phyloP scores from a whole-genome alignment of 1,140 invertebrate genomes.

The Gryon sp. region DNA sequence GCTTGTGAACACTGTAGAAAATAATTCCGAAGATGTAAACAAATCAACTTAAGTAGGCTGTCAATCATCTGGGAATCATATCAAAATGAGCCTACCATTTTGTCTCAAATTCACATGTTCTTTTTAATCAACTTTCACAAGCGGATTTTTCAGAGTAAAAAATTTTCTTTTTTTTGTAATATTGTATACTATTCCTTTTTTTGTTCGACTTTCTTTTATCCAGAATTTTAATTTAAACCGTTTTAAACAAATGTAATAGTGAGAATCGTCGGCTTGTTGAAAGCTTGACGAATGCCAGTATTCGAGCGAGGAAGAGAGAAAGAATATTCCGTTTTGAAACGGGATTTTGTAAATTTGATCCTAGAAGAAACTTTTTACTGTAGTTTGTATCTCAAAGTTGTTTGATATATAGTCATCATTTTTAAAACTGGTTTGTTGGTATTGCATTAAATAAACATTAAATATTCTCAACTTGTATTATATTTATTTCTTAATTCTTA shows the following conservation, averaged over 20 bases:
- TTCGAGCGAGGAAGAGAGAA: conserved; percentile 35
- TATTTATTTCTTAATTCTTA: conserved; percentile 35
- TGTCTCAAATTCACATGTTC: conserved; percentile 15
- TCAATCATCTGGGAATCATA: conserved; percentile 68
- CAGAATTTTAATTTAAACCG: conserved; percentile 19
- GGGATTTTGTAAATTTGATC: conserved; percentile 58
- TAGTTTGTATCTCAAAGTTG: conserved; percentile 61
- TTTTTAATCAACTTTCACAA: conserved; percentile 31
- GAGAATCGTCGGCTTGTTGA: conserved; percentile 26
- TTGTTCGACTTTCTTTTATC: conserved; percentile 12
- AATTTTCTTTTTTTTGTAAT: conserved; percentile 18
- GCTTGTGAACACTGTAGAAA: conserved; percentile 32
- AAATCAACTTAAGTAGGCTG: conserved; percentile 60
- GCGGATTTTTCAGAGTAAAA: conserved; percentile 5
- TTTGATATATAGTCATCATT: conserved; percentile 56
- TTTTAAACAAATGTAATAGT: conserved; percentile 38
- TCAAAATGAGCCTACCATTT: conserved; percentile 73
- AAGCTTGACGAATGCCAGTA: conserved; percentile 45
- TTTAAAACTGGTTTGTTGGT: conserved; percentile 57
- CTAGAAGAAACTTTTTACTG: conserved; percentile 55
- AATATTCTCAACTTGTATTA: conserved; percentile 49
- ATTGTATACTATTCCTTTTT: too few species aligned
- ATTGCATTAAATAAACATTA: conserved; percentile 60
- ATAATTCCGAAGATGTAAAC: conserved; percentile 15
- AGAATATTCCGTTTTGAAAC: conserved; percentile 13